Evolutionary conservation across 2,888 invertebrate species (phyloP), one percentile per base, ranked within the genome.

Genomic region (Muscina levida): DNA sequence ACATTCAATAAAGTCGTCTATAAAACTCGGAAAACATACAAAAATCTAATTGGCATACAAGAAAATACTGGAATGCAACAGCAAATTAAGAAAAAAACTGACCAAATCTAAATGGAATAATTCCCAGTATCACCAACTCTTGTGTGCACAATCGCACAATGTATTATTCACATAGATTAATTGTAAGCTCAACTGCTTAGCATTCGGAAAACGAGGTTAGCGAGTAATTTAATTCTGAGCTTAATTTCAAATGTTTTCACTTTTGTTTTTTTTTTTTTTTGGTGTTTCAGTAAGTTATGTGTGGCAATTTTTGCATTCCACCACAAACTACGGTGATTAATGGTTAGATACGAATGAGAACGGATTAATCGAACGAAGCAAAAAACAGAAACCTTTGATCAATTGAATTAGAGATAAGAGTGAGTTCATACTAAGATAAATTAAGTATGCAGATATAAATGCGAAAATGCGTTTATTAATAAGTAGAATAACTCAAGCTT

Each of bases 191-290:
- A n/a, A n/a, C n/a, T n/a, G n/a, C n/a, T n/a, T n/a, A 46, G 19
- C 53, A 24, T 22, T 53, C 8, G 31, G 8, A 24, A 53, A 53
- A 53, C 53, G 53, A 53, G 53, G 53, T 53, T 53, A 53, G 53
- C 24, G 5, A 53, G 10, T 31, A 31, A 31, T 31, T 31, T 31
- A 5, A 31, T 5, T 31, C 31, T 5, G 31, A 31, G 31, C 3
- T 31, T 11, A n/a, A n/a, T n/a, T n/a, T n/a, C n/a, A n/a, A n/a
- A n/a, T n/a, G n/a, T n/a, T n/a, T n/a, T n/a, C n/a, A n/a, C 48
- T n/a, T 48, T 48, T 15, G 17, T 15, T n/a, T 48, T 15, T 15
- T 48, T 8, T 15, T 48, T 48, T 48, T 31, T 15, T 44, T n/a
- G 11, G 10, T 17, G 1, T 48, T 48, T 2, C 11, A 48, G 11